Evolutionary conservation across 2,888 invertebrate genomes (phyloP).

Genomic region (Ctena decussata): DNA sequence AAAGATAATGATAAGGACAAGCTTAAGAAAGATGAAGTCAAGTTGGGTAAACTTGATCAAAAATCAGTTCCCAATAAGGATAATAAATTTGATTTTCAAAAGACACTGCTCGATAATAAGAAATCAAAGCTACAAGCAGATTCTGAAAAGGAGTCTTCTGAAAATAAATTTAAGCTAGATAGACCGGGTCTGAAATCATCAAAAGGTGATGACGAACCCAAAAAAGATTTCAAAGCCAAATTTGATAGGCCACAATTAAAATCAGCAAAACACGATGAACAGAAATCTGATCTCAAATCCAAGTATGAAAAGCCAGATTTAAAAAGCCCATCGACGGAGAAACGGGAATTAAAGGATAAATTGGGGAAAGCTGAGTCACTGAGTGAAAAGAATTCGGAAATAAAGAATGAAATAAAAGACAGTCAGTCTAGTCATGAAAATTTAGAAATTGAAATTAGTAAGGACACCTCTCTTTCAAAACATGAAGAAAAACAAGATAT

Average conservation of each 20-base stretch:
- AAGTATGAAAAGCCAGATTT: not conserved
- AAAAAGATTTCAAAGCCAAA: constrained; percentile 46
- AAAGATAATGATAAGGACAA: constrained; percentile 21
- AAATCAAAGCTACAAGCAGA: not conserved
- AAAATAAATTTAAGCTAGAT: constrained; percentile 23
- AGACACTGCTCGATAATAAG: not conserved
- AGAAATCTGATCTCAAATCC: not conserved
- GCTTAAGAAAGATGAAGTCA: not conserved
- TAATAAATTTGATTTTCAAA: not conserved
- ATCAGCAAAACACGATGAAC: constrained; percentile 28
- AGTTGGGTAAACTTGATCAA: not conserved
- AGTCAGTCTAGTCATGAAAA: not conserved
- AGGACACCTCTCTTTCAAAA: not conserved
- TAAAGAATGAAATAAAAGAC: constrained; percentile 15
- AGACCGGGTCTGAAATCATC: constrained; percentile 10
- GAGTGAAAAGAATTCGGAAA: not conserved
- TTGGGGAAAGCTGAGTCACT: not conserved
- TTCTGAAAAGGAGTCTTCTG: not conserved
- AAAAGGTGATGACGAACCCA: not conserved
- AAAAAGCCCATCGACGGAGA: constrained; percentile 15
- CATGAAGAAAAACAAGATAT: not conserved
- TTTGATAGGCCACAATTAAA: constrained; percentile 37
- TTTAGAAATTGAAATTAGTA: not conserved
- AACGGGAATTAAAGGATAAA: constrained; percentile 6
- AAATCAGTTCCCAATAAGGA: not conserved